Percentiles rank a stretch among this genome's conserved stretches.
Evolutionary conservation across 2,113 vertebrate species (phyloP).

Genomic region (Connochaetes taurinus): DNA sequence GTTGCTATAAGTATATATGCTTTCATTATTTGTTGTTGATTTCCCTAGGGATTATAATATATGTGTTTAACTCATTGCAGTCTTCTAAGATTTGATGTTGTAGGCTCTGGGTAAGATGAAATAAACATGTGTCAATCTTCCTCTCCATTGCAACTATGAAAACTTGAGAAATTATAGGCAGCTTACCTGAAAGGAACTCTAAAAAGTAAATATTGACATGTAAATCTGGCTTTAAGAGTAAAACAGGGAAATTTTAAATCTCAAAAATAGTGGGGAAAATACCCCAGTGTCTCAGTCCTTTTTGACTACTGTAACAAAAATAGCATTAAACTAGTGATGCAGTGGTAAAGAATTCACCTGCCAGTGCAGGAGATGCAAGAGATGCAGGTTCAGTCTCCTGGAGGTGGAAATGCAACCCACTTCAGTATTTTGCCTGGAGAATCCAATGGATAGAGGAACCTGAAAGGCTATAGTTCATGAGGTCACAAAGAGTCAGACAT

Average conservation of each 20-base stretch:
- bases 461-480: not conserved
- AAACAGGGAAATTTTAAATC: not conserved
- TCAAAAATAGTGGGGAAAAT: not conserved
- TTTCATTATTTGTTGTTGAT: not conserved
- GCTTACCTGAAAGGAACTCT: not conserved
- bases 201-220: not conserved
- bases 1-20: not conserved
- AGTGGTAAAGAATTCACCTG: not conserved
- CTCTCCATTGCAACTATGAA: not conserved
- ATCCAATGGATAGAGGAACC: not conserved
- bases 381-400: not conserved
- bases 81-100: not conserved
- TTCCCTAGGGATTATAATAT: not conserved
- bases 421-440: not conserved
- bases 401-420: not conserved
- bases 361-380: not conserved
- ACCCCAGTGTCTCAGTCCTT: not conserved
- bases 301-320: not conserved
- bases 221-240: not conserved
- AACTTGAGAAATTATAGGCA: not conserved
- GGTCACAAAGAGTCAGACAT: not conserved
- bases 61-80: not conserved
- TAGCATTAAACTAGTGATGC: not conserved
- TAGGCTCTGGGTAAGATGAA: not conserved
- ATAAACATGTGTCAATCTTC: not conserved